phyloP scores from a whole-genome alignment of 92 coral and sea anemone species.

The Phymanthus crucifer region DNA sequence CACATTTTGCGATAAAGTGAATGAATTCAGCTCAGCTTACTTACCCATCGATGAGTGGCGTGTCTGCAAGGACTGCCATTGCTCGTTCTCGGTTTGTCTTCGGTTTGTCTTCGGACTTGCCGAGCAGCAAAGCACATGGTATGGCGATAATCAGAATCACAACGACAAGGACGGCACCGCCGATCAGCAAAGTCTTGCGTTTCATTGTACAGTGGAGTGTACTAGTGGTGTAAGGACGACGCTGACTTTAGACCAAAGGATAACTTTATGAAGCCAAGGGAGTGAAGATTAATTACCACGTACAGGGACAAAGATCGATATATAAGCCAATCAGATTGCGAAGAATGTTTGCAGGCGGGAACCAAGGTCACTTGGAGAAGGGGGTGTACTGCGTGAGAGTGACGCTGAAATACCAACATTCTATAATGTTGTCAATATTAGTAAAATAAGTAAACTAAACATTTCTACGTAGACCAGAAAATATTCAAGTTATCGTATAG shows the following conservation, averaged over 20 bases:
- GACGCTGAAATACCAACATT: too few relatives aligned
- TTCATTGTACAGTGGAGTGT: constrained; percentile 37
- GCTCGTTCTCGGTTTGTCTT: constrained; percentile 42
- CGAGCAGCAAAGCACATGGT: constrained; percentile 51
- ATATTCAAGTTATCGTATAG: too few relatives aligned
- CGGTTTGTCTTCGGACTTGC: constrained; percentile 29
- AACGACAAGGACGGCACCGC: constrained; percentile 52
- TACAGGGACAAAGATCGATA: neutral
- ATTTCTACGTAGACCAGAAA: too few relatives aligned
- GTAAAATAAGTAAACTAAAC: too few relatives aligned
- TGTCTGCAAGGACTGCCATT: constrained; percentile 35
- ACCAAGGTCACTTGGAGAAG: neutral
- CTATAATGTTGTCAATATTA: neutral
- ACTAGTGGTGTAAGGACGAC: neutral
- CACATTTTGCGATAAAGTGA: neutral
- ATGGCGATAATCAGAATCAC: constrained; percentile 58
- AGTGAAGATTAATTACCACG: neutral
- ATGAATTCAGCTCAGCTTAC: neutral
- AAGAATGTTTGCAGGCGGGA: neutral
- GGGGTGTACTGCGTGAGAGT: too few relatives aligned
- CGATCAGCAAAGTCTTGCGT: constrained; percentile 48
- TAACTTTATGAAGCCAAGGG: neutral
- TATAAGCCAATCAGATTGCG: neutral
- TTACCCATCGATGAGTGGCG: constrained; percentile 82
- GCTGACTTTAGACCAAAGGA: neutral